phyloP scores from a whole-genome alignment of 2,113 vertebrate species.

The Epinephelus lanceolatus region DNA sequence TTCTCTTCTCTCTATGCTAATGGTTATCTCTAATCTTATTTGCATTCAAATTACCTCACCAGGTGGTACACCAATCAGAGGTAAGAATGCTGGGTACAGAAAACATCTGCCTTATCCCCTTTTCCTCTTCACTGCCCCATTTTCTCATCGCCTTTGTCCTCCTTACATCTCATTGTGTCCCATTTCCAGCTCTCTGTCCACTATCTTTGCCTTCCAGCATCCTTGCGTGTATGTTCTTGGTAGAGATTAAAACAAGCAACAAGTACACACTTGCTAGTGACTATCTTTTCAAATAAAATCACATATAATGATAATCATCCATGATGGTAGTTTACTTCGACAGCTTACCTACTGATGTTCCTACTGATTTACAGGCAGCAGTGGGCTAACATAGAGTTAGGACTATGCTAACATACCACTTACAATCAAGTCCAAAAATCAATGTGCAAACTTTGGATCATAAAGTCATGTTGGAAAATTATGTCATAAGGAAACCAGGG shows the following conservation, averaged over 20 bases:
- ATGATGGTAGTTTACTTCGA: background rate
- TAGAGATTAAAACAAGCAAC: background rate
- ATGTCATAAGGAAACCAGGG: background rate
- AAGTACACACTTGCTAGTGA: background rate
- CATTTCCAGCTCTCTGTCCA: conserved; percentile 86
- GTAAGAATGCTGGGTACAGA: conserved; percentile 97
- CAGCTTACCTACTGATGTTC: background rate
- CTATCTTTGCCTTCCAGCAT: conserved; percentile 65
- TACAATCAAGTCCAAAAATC: background rate
- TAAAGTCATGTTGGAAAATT: background rate
- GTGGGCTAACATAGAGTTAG: background rate
- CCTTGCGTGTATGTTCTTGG: conserved; percentile 46
- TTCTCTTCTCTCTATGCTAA: conserved; percentile 89
- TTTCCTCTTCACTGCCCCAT: conserved; percentile 63
- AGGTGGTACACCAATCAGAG: conserved; percentile 99
- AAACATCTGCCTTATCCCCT: conserved; percentile 83
- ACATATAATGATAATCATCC: background rate
- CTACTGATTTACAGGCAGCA: background rate
- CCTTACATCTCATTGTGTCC: conserved; percentile 74
- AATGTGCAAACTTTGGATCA: background rate
- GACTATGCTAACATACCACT: background rate
- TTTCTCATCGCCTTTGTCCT: conserved; percentile 35
- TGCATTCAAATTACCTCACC: conserved; percentile 99
- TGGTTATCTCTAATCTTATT: conserved; percentile 98
- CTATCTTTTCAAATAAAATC: background rate